A percentile compares a stretch with the other conserved stretches of the same genome.
Conservation (phyloP, 2,797 vertebrate genomes). For the Nyctibius grandis region DNA sequence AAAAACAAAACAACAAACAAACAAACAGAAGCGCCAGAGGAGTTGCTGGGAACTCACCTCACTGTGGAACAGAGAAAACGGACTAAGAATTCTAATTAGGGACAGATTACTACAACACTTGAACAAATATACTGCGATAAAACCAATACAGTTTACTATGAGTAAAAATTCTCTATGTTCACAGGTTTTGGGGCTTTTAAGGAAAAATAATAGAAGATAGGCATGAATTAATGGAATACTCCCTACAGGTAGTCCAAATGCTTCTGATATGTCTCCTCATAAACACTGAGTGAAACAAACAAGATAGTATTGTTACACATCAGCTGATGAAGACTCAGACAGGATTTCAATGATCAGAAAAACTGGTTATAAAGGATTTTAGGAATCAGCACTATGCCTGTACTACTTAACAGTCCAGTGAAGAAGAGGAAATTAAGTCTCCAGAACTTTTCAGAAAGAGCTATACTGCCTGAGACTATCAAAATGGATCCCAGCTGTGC, state of each 20-base stretch:
- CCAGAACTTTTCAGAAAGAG: background rate
- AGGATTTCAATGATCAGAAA: background rate
- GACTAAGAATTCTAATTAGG: background rate
- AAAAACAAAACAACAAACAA: background rate
- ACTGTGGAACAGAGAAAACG: background rate
- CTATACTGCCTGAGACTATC: background rate
- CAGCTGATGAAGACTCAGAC: background rate
- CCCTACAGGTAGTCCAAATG: background rate
- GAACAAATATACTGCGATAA: background rate
- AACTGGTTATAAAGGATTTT: background rate
- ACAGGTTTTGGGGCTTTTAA: background rate
- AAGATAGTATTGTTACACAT: background rate
- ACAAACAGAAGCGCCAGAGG: background rate
- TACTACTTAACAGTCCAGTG: background rate
- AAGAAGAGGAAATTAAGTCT: background rate
- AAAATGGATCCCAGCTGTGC: background rate
- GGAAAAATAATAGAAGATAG: background rate
- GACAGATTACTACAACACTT: background rate
- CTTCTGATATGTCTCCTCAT: background rate
- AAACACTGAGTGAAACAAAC: background rate
- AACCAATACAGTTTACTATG: background rate
- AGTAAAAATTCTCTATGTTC: background rate
- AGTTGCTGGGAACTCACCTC: background rate
- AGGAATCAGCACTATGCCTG: background rate
- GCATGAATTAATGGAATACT: background rate